A percentile compares a stretch with the other conserved stretches of the same genome.
Evolutionary conservation across 2,113 vertebrate genomes (phyloP).

Genomic region (Gambusia affinis): DNA sequence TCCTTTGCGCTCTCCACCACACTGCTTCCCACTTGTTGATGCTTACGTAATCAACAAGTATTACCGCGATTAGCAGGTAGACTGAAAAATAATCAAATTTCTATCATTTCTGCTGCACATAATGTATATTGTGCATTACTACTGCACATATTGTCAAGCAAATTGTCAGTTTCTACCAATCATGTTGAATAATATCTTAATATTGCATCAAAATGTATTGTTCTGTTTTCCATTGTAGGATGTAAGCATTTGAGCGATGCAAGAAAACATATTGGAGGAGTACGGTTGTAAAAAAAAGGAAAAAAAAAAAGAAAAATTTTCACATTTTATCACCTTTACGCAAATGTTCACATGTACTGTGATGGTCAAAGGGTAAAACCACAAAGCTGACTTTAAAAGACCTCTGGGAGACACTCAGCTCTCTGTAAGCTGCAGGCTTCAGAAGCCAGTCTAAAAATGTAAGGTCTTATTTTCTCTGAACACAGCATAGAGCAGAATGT

Average conservation of each 20-base stretch:
- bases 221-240: too few relatives aligned
- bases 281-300: neutral
- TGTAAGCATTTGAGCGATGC: neutral
- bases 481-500: slow-evolving; percentile 15
- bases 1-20: too few relatives aligned
- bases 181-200: neutral
- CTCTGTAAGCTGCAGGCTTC: slow-evolving; percentile 23
- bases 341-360: slow-evolving; percentile 10
- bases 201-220: neutral
- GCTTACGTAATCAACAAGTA: too few relatives aligned
- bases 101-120: too few relatives aligned
- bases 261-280: neutral
- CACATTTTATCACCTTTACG: slow-evolving; percentile 6
- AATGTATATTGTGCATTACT: too few relatives aligned
- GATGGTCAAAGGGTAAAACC: slow-evolving; percentile 8
- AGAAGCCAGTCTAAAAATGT: slow-evolving; percentile 19
- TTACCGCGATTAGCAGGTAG: too few relatives aligned
- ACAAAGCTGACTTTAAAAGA: slow-evolving; percentile 17
- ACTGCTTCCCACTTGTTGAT: too few relatives aligned
- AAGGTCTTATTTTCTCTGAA: slow-evolving; percentile 16
- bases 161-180: neutral
- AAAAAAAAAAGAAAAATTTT: neutral
- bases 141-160: neutral
- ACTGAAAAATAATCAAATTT: too few relatives aligned
- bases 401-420: slow-evolving; percentile 19